Conservation (phyloP, 1,140 invertebrate genomes). For the Drosophila persimilis region DNA sequence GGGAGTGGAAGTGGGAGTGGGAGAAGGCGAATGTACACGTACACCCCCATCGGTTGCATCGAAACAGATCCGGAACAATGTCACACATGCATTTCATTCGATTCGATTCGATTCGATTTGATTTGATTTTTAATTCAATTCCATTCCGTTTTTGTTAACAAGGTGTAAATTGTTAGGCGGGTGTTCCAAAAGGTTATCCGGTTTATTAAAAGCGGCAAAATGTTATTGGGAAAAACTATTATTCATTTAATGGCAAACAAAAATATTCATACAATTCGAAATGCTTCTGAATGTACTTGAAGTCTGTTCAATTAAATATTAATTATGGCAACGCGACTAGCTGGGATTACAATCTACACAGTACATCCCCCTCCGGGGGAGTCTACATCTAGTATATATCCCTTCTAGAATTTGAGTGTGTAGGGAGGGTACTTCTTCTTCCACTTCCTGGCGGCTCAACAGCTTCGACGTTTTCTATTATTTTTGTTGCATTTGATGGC, state of each 20-base stretch:
- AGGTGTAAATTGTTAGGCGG: constrained; percentile 72
- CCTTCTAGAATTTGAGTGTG: constrained; percentile 22
- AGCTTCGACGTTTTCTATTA: constrained; percentile 39
- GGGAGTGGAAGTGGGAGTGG: too few relatives aligned
- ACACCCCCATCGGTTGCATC: constrained; percentile 25
- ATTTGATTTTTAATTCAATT: constrained; percentile 33
- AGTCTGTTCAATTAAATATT: constrained; percentile 21
- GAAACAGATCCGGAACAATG: constrained; percentile 35
- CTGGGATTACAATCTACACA: too few relatives aligned
- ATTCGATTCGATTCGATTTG: neutral
- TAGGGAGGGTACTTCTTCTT: constrained; percentile 26
- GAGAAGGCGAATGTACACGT: constrained; percentile 2
- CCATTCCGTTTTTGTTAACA: constrained; percentile 56
- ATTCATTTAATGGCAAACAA: neutral
- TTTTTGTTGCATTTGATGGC: constrained; percentile 49
- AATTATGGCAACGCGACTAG: neutral
- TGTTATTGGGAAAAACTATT: constrained; percentile 1
- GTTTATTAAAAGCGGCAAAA: constrained; percentile 45
- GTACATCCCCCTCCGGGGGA: too few relatives aligned
- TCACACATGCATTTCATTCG: constrained; percentile 13
- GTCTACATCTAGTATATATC: neutral
- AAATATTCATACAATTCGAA: constrained; percentile 15
- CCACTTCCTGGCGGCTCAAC: constrained; percentile 25
- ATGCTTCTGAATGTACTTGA: constrained; percentile 3
- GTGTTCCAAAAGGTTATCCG: constrained; percentile 62